Evolutionary conservation across 2,113 vertebrate genomes (phyloP).

Genomic region (Paracanthobrama guichenoti): DNA sequence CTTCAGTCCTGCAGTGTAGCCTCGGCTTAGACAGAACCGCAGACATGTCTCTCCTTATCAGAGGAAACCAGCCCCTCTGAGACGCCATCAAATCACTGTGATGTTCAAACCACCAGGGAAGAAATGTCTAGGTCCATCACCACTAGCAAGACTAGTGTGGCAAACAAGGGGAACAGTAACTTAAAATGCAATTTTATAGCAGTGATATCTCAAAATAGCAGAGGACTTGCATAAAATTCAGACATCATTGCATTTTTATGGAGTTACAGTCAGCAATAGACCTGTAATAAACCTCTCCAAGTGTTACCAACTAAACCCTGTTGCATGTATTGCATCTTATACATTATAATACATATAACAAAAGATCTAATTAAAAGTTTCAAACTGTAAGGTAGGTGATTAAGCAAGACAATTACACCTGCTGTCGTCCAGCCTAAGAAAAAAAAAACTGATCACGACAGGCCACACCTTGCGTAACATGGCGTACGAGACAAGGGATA

Average conservation of each 20-base stretch:
- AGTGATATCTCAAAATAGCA: constrained; percentile 10
- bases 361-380: background rate
- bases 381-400: background rate
- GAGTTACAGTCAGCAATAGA: background rate
- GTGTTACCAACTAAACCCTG: background rate
- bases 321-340: background rate
- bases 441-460: constrained; percentile 35
- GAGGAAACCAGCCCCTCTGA: constrained; percentile 29
- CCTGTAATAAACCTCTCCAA: background rate
- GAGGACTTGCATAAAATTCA: background rate
- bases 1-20: constrained; percentile 18
- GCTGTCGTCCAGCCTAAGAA: constrained; percentile 26
- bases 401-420: constrained; percentile 61
- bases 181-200: background rate
- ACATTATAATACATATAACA: no score
- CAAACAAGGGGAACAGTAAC: constrained; percentile 5
- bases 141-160: constrained; percentile 3
- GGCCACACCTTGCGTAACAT: constrained; percentile 61
- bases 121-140: constrained; percentile 15
- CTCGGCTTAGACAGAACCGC: background rate
- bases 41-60: constrained; percentile 43
- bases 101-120: constrained; percentile 34
- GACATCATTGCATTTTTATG: constrained; percentile 4
- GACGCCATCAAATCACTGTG: constrained; percentile 21
- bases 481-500: constrained; percentile 48